phyloP scores from a whole-genome alignment of 2,797 vertebrate species.

The Ceryle rudis region DNA sequence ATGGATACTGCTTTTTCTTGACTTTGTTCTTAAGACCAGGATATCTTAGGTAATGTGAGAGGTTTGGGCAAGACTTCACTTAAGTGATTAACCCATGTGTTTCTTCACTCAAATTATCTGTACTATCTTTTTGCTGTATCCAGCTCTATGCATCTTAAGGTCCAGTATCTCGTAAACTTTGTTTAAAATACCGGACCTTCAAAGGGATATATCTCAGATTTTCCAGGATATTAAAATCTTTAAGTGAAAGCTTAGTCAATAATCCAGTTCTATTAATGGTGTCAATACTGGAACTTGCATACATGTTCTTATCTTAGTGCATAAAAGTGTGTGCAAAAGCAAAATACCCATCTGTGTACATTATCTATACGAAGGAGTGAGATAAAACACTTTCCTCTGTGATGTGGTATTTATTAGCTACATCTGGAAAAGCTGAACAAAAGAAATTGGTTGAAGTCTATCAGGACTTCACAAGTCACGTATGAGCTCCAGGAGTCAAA shows the following conservation, averaged over 20 bases:
- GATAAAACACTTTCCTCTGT: constrained; percentile 8
- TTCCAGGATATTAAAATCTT: neutral
- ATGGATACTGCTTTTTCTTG: neutral
- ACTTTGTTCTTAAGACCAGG: neutral
- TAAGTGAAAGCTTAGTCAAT: constrained; percentile 11
- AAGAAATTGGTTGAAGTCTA: neutral
- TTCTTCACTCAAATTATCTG: neutral
- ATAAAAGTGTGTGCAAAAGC: neutral
- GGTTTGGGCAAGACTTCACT: neutral
- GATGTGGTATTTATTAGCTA: neutral
- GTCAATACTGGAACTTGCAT: neutral
- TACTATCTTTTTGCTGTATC: neutral
- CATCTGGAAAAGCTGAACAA: constrained; percentile 15
- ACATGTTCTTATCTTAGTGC: neutral
- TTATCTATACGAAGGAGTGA: neutral
- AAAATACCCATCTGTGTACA: neutral
- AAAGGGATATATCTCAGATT: neutral
- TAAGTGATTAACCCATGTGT: neutral
- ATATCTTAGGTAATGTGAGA: neutral
- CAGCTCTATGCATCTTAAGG: neutral
- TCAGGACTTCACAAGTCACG: neutral
- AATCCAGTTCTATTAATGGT: neutral
- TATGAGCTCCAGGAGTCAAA: neutral
- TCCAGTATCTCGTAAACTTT: neutral
- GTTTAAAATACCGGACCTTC: constrained; percentile 20